These are phyloP conservation scores for Callimorpha dominula DNA, from an alignment of 2,888 invertebrate genomes.

Conservation along the genomic window DNA sequence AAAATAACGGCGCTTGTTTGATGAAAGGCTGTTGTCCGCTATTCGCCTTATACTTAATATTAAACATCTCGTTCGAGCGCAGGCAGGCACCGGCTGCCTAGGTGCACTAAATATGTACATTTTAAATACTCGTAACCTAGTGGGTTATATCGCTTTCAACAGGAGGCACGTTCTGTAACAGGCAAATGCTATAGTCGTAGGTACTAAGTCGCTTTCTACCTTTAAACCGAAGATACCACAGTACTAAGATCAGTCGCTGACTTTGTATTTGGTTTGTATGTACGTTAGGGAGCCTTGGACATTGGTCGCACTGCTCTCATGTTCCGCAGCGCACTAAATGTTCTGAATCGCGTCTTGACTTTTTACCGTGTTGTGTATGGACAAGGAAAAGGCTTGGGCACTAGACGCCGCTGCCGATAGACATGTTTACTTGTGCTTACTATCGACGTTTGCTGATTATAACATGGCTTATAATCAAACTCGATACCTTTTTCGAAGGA, in stretches of 20 bases:
- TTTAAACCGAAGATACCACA: not conserved
- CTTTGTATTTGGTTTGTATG: not conserved
- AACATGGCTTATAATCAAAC: no score
- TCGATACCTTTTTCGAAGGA: no score
- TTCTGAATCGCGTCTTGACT: no score
- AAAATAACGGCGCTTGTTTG: not conserved
- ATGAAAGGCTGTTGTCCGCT: constrained; percentile 8
- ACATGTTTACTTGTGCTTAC: no score
- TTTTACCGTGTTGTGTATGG: no score
- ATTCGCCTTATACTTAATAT: constrained; percentile 13
- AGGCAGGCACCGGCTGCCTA: not conserved
- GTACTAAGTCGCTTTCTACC: no score
- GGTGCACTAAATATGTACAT: constrained; percentile 11
- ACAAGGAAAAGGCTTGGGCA: no score
- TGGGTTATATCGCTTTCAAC: not conserved
- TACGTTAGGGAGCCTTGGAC: no score
- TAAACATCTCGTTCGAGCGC: constrained; percentile 1
- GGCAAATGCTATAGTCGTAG: not conserved
- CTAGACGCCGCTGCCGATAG: no score
- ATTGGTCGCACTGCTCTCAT: not conserved
- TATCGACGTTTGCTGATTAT: no score
- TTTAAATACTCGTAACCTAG: not conserved
- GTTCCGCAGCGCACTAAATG: no score
- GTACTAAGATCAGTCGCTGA: not conserved
- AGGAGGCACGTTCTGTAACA: not conserved